phyloP scores from a whole-genome alignment of 2,797 vertebrate genomes.

The Bryconaethiops microstoma region DNA sequence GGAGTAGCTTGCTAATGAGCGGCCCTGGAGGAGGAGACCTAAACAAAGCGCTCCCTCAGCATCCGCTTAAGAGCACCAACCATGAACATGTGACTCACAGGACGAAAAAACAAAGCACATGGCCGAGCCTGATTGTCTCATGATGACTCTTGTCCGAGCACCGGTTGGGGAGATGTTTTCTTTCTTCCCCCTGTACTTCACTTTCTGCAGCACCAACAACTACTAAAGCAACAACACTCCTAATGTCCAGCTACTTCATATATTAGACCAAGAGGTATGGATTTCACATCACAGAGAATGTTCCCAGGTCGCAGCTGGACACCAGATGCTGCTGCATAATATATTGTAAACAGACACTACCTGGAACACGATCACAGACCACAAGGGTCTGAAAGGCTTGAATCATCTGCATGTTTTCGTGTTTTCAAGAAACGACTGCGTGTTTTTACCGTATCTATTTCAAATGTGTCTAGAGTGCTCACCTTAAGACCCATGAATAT shows the following conservation, averaged over 20 bases:
- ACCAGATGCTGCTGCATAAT: constrained; percentile 21
- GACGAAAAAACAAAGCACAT: background rate
- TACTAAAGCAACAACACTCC: background rate
- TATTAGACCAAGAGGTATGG: background rate
- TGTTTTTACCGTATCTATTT: background rate
- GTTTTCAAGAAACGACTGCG: background rate
- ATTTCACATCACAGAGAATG: constrained; percentile 4
- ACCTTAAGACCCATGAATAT: background rate
- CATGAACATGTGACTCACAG: constrained; percentile 13
- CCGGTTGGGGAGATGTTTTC: background rate
- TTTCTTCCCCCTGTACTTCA: background rate
- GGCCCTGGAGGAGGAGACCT: background rate
- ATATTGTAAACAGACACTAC: constrained; percentile 24
- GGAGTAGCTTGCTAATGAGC: constrained; percentile 1
- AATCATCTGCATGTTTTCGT: background rate
- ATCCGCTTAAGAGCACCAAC: constrained; percentile 8
- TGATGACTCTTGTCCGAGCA: background rate
- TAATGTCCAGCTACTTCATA: background rate
- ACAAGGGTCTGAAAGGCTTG: background rate
- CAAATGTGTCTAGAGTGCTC: background rate
- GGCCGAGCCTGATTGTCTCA: background rate
- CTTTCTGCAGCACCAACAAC: background rate
- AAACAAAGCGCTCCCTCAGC: constrained; percentile 20
- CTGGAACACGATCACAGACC: constrained; percentile 19
- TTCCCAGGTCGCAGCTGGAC: background rate